Conservation (phyloP, 2,797 vertebrate species). For the Columba guinea region DNA sequence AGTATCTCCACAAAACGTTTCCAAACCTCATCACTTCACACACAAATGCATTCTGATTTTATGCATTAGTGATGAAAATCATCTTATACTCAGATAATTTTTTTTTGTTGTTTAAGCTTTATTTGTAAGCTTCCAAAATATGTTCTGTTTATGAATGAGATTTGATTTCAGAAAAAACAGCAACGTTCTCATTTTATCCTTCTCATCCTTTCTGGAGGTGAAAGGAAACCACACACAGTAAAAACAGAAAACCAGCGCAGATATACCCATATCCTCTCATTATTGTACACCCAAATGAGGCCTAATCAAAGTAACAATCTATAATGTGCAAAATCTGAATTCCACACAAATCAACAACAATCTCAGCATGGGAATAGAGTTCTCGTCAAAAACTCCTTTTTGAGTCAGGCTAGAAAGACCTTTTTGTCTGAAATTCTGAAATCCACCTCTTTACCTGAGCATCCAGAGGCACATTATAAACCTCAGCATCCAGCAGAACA, state of each 20-base stretch:
- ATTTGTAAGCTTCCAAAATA: neutral
- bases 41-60: neutral
- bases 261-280: neutral
- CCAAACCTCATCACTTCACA: neutral
- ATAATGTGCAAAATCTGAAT: neutral
- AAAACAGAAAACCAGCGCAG: rapidly evolving
- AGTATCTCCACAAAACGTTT: neutral
- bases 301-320: neutral
- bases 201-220: neutral
- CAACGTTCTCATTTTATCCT: neutral
- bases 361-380: neutral
- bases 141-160: neutral
- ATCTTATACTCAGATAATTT: neutral
- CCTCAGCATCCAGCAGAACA: conserved; percentile 94
- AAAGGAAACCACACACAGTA: neutral
- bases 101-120: neutral
- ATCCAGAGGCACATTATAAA: conserved; percentile 96
- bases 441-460: conserved; percentile 83
- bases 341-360: neutral
- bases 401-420: neutral
- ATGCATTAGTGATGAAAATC: neutral
- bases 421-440: neutral
- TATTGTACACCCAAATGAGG: neutral
- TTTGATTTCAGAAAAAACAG: neutral
- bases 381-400: neutral